phyloP scores from a whole-genome alignment of 23 tunicate genomes.

The Trididemnum clinides region DNA sequence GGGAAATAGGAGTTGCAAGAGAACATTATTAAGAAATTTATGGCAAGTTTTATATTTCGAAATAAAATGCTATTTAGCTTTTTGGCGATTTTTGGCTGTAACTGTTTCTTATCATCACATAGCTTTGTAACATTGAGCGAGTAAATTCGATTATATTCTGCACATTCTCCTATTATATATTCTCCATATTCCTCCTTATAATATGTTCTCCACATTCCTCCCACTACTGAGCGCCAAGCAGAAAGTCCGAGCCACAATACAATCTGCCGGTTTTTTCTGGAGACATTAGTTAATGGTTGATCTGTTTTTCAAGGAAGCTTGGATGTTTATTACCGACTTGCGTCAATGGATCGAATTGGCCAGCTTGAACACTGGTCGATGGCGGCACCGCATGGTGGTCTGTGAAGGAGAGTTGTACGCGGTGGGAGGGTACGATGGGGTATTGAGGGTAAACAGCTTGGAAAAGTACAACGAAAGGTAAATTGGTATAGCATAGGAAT shows the following conservation, averaged over 20 bases:
- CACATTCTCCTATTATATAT: no score
- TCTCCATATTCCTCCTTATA: no score
- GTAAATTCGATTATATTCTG: no score
- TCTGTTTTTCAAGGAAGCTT: constrained; percentile 47
- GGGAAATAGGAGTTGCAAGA: no score
- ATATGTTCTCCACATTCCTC: no score
- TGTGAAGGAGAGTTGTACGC: constrained; percentile 59
- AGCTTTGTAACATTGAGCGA: no score
- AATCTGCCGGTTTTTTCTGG: no score
- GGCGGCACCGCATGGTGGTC: constrained; percentile 72
- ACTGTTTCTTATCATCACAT: no score
- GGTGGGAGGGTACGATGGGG: constrained; percentile 69
- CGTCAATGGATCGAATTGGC: constrained; percentile 64
- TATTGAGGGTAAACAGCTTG: constrained; percentile 56
- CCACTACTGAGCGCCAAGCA: no score
- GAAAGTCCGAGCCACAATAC: no score
- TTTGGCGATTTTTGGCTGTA: neutral
- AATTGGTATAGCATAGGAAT: no score
- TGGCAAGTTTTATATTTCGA: neutral
- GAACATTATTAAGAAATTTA: neutral
- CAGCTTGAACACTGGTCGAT: constrained; percentile 52
- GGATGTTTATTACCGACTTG: constrained; percentile 61
- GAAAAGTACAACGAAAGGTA: constrained; percentile 65
- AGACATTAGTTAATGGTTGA: no score
- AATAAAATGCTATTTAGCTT: neutral